A percentile compares a stretch with the other conserved stretches of the same genome.
phyloP scores from a whole-genome alignment of 1,140 invertebrate species.

The Drosophila insularis region DNA sequence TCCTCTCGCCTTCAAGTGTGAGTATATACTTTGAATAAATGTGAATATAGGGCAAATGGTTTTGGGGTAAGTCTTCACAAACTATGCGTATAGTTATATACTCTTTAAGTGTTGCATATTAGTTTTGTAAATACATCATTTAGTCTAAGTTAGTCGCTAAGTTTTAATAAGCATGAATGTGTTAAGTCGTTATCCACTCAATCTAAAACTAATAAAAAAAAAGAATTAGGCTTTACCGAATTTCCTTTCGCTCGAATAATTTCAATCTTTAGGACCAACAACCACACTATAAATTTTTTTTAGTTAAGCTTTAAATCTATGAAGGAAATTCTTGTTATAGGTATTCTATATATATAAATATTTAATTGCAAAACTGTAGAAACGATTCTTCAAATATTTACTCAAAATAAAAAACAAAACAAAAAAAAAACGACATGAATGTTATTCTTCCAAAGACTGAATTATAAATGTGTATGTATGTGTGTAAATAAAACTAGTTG shows the following conservation, averaged over 20 bases:
- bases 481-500: constrained; percentile 71
- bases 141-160: background rate
- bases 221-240: background rate
- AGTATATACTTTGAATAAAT: too few relatives aligned
- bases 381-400: constrained; percentile 22
- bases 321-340: background rate
- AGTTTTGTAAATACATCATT: background rate
- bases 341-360: background rate
- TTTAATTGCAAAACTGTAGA: constrained; percentile 35
- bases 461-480: constrained; percentile 71
- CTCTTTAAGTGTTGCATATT: constrained; percentile 1
- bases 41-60: too few relatives aligned
- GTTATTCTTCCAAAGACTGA: constrained; percentile 81
- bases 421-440: constrained; percentile 67
- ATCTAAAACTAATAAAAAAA: background rate
- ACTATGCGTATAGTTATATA: too few relatives aligned
- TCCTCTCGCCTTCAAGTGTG: too few relatives aligned
- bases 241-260: background rate
- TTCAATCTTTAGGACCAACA: constrained; percentile 6
- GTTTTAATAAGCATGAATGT: constrained; percentile 4
- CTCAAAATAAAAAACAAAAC: constrained; percentile 24
- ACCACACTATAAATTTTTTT: background rate
- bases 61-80: too few relatives aligned
- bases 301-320: constrained; percentile 1
- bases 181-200: constrained; percentile 1